Base-by-base conservation (phyloP, 1,140 invertebrate species). In the Heliconius hermathena region DNA sequence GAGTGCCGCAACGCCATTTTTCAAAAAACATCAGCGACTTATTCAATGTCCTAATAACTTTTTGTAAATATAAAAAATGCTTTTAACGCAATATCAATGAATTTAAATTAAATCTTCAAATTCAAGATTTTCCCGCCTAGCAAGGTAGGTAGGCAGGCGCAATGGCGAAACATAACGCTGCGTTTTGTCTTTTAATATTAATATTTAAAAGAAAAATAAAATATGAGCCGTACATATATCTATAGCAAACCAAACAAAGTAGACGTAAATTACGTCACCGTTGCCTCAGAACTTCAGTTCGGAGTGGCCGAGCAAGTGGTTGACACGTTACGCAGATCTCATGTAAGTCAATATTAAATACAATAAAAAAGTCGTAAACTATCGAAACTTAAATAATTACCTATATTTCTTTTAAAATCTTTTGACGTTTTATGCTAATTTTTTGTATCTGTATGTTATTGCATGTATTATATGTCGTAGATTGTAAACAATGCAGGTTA, bases 251-350 rank as follows among this genome's bases (percentile, higher is more conserved):
- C 54, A 78, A n/a, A 76, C 41, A 6, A 46, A 49, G 73, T 16
- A 46, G 13, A 46, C 41, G 13, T 46, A 46, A 46, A 46, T 78
- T 71, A 46, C 81, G 76, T 66, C 77, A 82, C 81, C 78, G 71
- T 33, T 66, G 54, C 73, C 74, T 76, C 66, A 74, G 71, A 41
- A 82, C 60, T 70, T 77, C 81, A 82, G 81, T 82, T 41, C 54
- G 29, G 74, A 79, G 33, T 75, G 74, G 74, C 78, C 74, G 49
- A 38, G 81, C 74, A 76, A 60, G 74, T 38, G 77, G 41, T 54
- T 54, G 41, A 76, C 81, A 76, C 77, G 77, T 77, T 71, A 54
- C 18, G 38, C 70, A 46, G 54, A 52, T 73, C 29, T 60, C 66
- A 80, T 80, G 78, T 80, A 77, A 71, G 77, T 82, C 36, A 38